Conservation (phyloP, 2,888 invertebrate species). For the Erebia epiphron region DNA sequence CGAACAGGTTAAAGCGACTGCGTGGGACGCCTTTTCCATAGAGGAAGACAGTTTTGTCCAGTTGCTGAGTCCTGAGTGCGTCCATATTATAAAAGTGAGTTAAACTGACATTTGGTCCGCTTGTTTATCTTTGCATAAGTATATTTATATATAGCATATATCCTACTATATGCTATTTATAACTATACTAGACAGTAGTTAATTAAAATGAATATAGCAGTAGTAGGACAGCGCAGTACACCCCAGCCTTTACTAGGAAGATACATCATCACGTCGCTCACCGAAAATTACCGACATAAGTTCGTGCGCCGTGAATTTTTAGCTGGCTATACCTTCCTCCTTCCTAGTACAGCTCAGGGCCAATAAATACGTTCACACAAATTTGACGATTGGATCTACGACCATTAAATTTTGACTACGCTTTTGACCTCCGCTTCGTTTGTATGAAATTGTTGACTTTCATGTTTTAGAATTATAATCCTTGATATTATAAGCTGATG, state of each 20-base stretch:
- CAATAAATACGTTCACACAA: conserved; percentile 38
- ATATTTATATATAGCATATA: too few species aligned
- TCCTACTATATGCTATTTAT: too few species aligned
- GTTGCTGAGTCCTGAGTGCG: too few species aligned
- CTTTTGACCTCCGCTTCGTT: not conserved
- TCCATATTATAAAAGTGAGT: too few species aligned
- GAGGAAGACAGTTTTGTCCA: too few species aligned
- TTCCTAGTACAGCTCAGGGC: conserved; percentile 65
- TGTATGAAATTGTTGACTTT: not conserved
- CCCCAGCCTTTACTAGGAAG: conserved; percentile 66
- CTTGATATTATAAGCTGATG: too few species aligned
- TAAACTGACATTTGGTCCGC: too few species aligned
- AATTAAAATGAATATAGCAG: not conserved
- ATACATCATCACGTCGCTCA: conserved; percentile 63
- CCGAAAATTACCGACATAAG: conserved; percentile 71
- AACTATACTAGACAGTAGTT: too few species aligned
- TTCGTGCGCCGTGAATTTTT: conserved; percentile 73
- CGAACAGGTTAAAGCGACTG: too few species aligned
- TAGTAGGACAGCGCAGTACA: conserved; percentile 45
- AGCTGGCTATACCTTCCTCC: conserved; percentile 66
- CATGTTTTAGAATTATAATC: too few species aligned
- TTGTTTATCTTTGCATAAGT: too few species aligned
- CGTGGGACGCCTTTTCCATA: too few species aligned
- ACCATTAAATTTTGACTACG: conserved; percentile 3
- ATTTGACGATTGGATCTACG: conserved; percentile 12